Conservation (phyloP, 2,888 invertebrate species). For the Noctua fimbriata region DNA sequence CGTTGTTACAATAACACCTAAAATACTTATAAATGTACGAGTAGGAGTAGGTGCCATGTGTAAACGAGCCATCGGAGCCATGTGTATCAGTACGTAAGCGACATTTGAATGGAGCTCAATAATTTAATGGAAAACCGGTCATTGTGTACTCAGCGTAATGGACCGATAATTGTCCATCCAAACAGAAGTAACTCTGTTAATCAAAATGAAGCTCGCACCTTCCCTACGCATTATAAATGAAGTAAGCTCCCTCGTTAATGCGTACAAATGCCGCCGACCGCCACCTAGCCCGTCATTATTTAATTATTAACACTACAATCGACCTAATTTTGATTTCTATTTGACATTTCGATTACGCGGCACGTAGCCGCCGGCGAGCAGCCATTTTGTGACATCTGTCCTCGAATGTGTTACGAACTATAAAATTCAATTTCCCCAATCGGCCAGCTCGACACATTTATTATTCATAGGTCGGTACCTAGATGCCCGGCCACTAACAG, state of each 20-base stretch:
- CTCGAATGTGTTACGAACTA: constrained; percentile 89
- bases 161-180: constrained; percentile 89
- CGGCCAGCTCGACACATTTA: constrained; percentile 89
- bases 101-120: constrained; percentile 82
- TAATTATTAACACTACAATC: constrained; percentile 90
- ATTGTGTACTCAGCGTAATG: constrained; percentile 87
- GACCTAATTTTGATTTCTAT: constrained; percentile 90
- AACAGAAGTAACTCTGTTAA: constrained; percentile 89
- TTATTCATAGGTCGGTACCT: constrained; percentile 89
- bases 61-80: constrained; percentile 53
- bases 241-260: constrained; percentile 75
- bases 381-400: constrained; percentile 90
- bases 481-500: constrained; percentile 89
- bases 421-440: constrained; percentile 91
- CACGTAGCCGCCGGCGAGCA: constrained; percentile 84
- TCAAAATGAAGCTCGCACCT: constrained; percentile 87
- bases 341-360: constrained; percentile 89
- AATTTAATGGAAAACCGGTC: constrained; percentile 84
- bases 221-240: constrained; percentile 75
- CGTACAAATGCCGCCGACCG: constrained; percentile 78
- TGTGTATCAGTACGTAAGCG: constrained; percentile 72
- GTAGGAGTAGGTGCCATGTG: constrained; percentile 17
- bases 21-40: constrained; percentile 29
- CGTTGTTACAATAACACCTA: constrained; percentile 20
- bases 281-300: constrained; percentile 84